A percentile compares a stretch with the other conserved stretches of the same genome.
These are phyloP conservation scores for Trissolcus basalis DNA, from an alignment of 1,140 invertebrate species.

Conservation along the genomic window DNA sequence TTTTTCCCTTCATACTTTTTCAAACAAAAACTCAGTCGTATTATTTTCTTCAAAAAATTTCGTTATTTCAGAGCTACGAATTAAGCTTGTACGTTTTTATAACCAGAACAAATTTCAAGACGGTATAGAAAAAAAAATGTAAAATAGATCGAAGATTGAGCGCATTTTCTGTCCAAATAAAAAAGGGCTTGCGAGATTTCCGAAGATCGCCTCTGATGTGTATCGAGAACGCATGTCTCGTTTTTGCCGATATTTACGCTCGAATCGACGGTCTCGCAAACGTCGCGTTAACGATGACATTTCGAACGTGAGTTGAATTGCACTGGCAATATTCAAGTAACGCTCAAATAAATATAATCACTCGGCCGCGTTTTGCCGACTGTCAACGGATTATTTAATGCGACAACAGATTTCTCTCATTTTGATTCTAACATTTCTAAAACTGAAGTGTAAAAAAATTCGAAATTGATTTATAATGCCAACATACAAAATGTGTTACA, in stretches of 20 bases:
- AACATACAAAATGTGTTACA: too few species aligned
- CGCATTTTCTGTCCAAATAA: constrained; percentile 19
- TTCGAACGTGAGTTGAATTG: constrained; percentile 48
- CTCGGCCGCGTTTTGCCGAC: constrained; percentile 10
- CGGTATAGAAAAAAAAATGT: too few species aligned
- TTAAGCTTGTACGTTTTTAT: too few species aligned
- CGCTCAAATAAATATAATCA: constrained; percentile 44
- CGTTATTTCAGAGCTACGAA: too few species aligned
- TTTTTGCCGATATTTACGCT: constrained; percentile 56
- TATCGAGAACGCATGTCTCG: constrained; percentile 41
- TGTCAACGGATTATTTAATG: constrained; percentile 34
- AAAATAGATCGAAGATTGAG: background rate
- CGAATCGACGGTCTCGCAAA: constrained; percentile 48
- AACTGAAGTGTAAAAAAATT: too few species aligned
- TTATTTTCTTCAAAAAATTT: too few species aligned
- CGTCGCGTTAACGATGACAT: constrained; percentile 55
- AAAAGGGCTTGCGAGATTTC: constrained; percentile 52
- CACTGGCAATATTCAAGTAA: constrained; percentile 18
- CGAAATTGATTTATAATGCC: too few species aligned
- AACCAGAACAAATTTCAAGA: too few species aligned
- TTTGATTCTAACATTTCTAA: too few species aligned
- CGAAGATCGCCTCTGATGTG: constrained; percentile 32
- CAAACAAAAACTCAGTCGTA: background rate
- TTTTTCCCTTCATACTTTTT: constrained; percentile 3
- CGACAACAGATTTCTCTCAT: constrained; percentile 8